Evolutionary conservation across 2,797 vertebrate genomes (phyloP), one percentile per base, ranked within the genome.

Genomic region (Enteromius argenteus): DNA sequence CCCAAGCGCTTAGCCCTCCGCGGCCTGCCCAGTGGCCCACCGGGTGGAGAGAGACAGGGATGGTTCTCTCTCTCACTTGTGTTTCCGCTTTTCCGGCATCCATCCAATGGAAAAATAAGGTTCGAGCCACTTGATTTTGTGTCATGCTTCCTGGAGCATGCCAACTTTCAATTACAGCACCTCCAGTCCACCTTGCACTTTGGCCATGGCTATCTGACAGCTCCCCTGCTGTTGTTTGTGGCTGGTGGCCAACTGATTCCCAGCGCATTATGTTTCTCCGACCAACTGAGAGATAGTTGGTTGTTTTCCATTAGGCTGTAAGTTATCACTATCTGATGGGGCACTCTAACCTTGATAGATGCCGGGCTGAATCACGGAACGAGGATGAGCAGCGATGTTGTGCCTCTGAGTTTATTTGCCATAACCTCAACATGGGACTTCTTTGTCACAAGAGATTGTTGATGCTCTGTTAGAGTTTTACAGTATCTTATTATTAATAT

Each of bases 141-240:
- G 94, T 95, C 94, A 95, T 88, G 94, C 95, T 95, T 91, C 92
- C 86, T 92, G 92, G 92, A 95, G 95, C 94, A 90, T 93, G 87
- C 92, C 95, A 92, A 91, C 93, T 95, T 96, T 94, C 95, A 96
- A 96, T 96, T 95, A 95, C 93, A 89, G 91, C 87, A 89, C 91
- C 92, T 91, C 88, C 73, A 85, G 90, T 93, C 91, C 91, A 92
- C 91, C 89, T 91, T 92, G 92, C 92, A 88, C 91, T 90, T 86
- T 87, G 90, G 91, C 90, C 88, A 86, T 81, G 83, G 93, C 87
- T 89, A 91, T 90, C 89, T 86, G 90, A 89, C 90, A 87, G 86
- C 80, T 79, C 64, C 78, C 79, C 78, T 87, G 77, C 80, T 67
- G 75, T 87, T 89, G 88, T 88, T 88, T 90, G 90, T 95, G 94